These are phyloP conservation scores for Sarcophaga subvicina DNA, from an alignment of 2,888 invertebrate species.

Conservation along the genomic window DNA sequence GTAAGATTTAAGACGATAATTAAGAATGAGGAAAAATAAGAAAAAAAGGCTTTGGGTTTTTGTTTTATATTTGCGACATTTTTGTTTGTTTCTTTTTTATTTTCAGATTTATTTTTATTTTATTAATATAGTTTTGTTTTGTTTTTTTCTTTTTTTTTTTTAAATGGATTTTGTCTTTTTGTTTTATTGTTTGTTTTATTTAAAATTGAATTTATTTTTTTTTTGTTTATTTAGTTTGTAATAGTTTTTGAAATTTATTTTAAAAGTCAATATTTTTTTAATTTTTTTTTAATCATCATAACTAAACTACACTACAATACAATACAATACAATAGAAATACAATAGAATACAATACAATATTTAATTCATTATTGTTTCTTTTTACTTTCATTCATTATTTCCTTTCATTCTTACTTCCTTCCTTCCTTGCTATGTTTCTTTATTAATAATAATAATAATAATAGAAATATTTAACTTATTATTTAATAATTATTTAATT, in stretches of 20 bases:
- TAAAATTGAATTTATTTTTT: conserved; percentile 47
- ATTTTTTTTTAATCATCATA: conserved; percentile 52
- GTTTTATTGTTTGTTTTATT: conserved; percentile 40
- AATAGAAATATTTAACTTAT: conserved; percentile 43
- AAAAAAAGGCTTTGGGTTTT: neutral
- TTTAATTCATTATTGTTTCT: neutral
- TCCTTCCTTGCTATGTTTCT: neutral
- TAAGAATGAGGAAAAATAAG: neutral
- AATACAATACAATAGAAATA: neutral
- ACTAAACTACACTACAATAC: conserved; percentile 63
- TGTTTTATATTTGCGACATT: conserved; percentile 55
- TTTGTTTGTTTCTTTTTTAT: conserved; percentile 49
- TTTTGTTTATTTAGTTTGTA: conserved; percentile 55
- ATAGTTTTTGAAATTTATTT: conserved; percentile 52
- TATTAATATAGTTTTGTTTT: conserved; percentile 55
- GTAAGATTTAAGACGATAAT: neutral
- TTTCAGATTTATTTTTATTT: conserved; percentile 17
- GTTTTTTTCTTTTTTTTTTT: conserved; percentile 28
- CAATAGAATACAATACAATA: conserved; percentile 46
- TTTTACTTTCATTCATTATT: conserved; percentile 22
- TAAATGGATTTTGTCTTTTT: neutral
- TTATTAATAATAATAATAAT: too few species aligned
- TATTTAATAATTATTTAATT: conserved; percentile 64
- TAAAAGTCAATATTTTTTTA: conserved; percentile 54
- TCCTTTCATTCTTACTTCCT: conserved; percentile 22